Evolutionary conservation across 1,140 invertebrate genomes (phyloP), one percentile per base, ranked within the genome.

Genomic region (Sycobia sp.): DNA sequence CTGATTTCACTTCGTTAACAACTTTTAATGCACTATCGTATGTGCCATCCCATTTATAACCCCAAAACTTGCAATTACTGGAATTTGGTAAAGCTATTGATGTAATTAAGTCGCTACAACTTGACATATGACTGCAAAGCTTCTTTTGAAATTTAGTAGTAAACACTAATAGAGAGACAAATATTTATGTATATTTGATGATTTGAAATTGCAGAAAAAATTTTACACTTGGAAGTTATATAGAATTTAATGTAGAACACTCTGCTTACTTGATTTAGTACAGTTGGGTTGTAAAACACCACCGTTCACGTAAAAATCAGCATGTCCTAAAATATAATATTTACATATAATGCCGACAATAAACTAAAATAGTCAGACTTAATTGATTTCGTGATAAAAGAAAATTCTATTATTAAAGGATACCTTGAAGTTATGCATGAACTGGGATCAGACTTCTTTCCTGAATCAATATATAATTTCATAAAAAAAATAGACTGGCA

Each of bases 291-390:
- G 62, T 1, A 49, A 34, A 16, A 47, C 13, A 43, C 62, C 62
- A 22, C 39, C 43, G 13, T 65, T 59, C 2, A 60, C 34, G n/a
- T 54, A 65, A 44, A 65, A 65, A 55, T 65, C 62, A 4, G 59
- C 38, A 16, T 65, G 49, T 16, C 62, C 62, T 65, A n/a, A 47
- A 62, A 34, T 5, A 9, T 14, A 8, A 46, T 46, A 23, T 16
- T 10, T 44, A n/a, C n/a, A n/a, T n/a, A n/a, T n/a, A n/a, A n/a
- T n/a, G n/a, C n/a, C n/a, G n/a, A n/a, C n/a, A n/a, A n/a, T n/a
- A n/a, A n/a, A n/a, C n/a, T n/a, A n/a, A n/a, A n/a, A n/a, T n/a
- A n/a, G n/a, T n/a, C n/a, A n/a, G n/a, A n/a, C n/a, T n/a, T n/a
- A n/a, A n/a, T n/a, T n/a, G n/a, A n/a, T n/a, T n/a, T n/a, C n/a